Evolutionary conservation across 2,888 invertebrate species (phyloP), one percentile per base, ranked within the genome.

Genomic region (Acronicta alni): DNA sequence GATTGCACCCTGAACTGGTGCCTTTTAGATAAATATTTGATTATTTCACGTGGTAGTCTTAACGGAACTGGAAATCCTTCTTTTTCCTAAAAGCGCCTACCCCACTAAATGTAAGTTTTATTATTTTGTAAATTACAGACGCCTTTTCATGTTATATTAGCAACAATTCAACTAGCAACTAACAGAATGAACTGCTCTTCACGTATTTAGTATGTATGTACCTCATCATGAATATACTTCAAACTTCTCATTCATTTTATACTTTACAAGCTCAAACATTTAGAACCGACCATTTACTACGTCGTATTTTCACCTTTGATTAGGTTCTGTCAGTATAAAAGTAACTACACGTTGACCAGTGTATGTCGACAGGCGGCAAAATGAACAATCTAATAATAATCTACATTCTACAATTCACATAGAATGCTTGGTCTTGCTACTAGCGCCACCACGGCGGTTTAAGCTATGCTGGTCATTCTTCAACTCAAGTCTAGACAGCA

Each of bases 81-180:
- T 20, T 2, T 20, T 3, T 20, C 39, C 9, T 18, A 23, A 6
- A 23, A 7, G 23, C 23, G 6, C 23, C 7, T 23, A 7, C 3
- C 7, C 7, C 7, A 1, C 7, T 7, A 23, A 8, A 26, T 51
- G 39, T 57, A 51, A 46, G 15, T 58, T 47, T 38, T 52, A 1
- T 48, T n/a, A 20, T 8, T 18, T 18, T 10, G 26, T 60, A 45
- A 7, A 39, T 18, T 30, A 38, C 3, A 8, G 3, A 39, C 9
- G 64, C 67, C 70, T 67, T 15, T 7, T 2, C 1, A 6, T 38
- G 39, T 26, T n/a, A 45, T 20, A 35, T 37, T n/a, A 64, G 71
- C 67, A 64, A 67, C 39, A 8, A 44, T 32, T 67, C 49, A 58
- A 30, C 37, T 14, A 39, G 37, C 44, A 60, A 49, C 44, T 30